Conservation (phyloP, 2,113 vertebrate species). For the Gavia stellata region DNA sequence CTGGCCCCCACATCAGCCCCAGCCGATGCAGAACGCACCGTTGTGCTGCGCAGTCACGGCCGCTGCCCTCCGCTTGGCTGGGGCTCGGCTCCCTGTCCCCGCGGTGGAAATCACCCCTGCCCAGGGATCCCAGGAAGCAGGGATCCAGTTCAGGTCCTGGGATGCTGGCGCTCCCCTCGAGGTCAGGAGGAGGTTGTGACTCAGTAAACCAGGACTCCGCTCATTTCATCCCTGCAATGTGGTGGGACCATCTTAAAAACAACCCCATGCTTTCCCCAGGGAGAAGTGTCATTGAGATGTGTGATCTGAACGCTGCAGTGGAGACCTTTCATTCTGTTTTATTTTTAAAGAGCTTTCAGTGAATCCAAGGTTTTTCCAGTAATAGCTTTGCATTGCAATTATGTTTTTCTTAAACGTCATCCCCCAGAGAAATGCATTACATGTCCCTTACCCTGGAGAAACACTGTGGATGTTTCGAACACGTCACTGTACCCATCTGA, state of each 20-base stretch:
- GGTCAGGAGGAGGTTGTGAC: not conserved
- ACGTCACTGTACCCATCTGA: not conserved
- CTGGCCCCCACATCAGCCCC: not conserved
- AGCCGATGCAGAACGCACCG: rapidly evolving
- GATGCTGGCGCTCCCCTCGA: not conserved
- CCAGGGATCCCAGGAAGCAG: not conserved
- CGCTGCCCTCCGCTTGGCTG: not conserved
- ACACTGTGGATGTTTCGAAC: not conserved
- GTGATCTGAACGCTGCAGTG: not conserved
- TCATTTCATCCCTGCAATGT: not conserved
- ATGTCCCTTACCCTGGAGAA: not conserved
- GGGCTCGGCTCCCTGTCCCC: not conserved
- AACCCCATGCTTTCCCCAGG: not conserved
- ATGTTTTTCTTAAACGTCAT: not conserved
- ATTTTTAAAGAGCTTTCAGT: not conserved
- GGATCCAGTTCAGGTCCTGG: not conserved
- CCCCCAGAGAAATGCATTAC: not conserved
- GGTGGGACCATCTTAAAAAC: not conserved
- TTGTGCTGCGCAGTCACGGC: rapidly evolving
- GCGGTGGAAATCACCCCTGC: not conserved
- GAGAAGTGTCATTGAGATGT: not conserved
- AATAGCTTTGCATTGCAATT: not conserved
- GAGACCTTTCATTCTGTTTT: not conserved
- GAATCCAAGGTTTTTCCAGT: not conserved
- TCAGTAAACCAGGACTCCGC: not conserved